Base-by-base conservation (phyloP, 2,888 invertebrate species). In the Eupsilia transversa region DNA sequence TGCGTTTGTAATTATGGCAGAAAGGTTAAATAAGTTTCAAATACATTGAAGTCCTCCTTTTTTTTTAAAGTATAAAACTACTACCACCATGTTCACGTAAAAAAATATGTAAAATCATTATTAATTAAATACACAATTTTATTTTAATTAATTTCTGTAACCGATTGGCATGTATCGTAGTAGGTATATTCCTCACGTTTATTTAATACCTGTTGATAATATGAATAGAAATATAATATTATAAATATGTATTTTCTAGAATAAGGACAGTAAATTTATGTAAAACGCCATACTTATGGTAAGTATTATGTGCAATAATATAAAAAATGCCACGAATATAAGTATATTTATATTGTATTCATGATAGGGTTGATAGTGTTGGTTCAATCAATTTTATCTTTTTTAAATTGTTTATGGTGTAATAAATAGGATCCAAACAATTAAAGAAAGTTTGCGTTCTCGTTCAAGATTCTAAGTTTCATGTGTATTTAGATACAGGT, bases 111-210 rank as follows among this genome's bases (percentile, higher is more conserved):
- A 7, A 20, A 46, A 20, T 46, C 2, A 20, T 20, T 46, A 46
- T 46, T 46, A 1, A 46, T 20, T 46, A 46, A 46, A 46, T 20
- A 46, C 20, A 20, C 46, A 0, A 46, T 46, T 46, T 46, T 20
- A 46, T 46, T 46, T 46, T 20, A 46, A 46, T 46, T 46, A 0
- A 20, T 20, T 20, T 20, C 46, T 20, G 46, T 46, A 43, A 43
- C 43, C 43, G 43, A 14, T 17, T 14, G 43, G 17, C 43, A 0
- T n/a, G 7, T 56, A 12, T n/a, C 12, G n/a, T n/a, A 27, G 49
- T 49, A 49, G 49, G 17, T 43, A 10, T 43, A 74, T 63, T 61
- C 43, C n/a, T 38, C n/a, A 56, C 30, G 61, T 74, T 56, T 74
- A 27, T n/a, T 0, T 5, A n/a, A n/a, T n/a, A 5, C 33, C 23